A percentile compares a stretch with the other conserved stretches of the same genome.
Conservation (phyloP, 1,140 invertebrate genomes). For the Dolichoris vasculosae region DNA sequence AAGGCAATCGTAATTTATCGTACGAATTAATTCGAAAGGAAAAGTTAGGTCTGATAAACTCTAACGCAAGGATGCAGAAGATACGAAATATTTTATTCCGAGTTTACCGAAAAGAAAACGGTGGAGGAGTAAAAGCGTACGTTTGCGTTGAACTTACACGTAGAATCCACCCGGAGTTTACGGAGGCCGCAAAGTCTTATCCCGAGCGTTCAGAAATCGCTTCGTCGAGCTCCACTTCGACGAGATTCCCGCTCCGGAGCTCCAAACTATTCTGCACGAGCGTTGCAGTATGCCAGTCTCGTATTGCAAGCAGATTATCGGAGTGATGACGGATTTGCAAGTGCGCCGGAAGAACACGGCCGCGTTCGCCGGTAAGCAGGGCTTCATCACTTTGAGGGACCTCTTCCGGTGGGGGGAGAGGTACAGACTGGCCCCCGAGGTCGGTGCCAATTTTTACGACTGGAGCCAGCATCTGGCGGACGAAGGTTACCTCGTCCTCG, state of each 20-base stretch:
- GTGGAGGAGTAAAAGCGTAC: no score
- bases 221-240: constrained; percentile 99
- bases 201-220: constrained; percentile 96
- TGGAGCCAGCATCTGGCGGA: constrained; percentile 98
- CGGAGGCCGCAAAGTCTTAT: constrained; percentile 95
- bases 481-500: constrained; percentile 96
- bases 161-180: constrained; percentile 98
- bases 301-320: constrained; percentile 94
- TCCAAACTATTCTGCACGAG: constrained; percentile 92
- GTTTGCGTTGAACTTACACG: no score
- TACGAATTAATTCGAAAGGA: no score
- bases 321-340: constrained; percentile 93
- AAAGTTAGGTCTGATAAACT: no score
- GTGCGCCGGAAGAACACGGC: constrained; percentile 87
- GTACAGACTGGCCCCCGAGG: constrained; percentile 84
- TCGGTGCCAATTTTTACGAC: constrained; percentile 83
- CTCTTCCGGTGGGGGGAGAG: constrained; percentile 98
- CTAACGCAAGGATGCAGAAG: no score
- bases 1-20: no score
- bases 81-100: no score
- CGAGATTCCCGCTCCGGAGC: constrained; percentile 91
- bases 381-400: constrained; percentile 96
- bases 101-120: no score
- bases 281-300: constrained; percentile 90
- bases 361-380: constrained; percentile 94